Percentiles rank a stretch among this genome's conserved stretches.
Conservation (phyloP, 1,140 invertebrate genomes). For the Anagrus nilaparvatae region DNA sequence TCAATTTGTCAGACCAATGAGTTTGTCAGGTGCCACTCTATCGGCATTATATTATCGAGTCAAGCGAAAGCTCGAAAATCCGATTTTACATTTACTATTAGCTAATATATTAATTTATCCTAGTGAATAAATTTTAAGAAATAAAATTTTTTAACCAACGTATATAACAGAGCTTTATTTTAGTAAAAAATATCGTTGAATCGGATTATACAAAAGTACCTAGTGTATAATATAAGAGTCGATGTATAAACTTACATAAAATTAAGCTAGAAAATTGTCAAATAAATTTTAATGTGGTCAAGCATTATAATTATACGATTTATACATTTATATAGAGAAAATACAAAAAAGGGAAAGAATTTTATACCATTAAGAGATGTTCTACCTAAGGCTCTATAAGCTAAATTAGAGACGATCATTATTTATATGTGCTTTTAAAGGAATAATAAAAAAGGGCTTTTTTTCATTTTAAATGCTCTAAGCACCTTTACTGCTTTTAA, state of each 20-base stretch:
- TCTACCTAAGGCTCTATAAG: slow-evolving; percentile 27
- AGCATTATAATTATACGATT: slow-evolving; percentile 43
- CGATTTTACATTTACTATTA: too few species aligned
- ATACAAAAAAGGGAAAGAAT: neutral
- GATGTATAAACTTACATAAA: too few species aligned
- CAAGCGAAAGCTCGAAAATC: slow-evolving; percentile 36
- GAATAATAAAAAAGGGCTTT: too few species aligned
- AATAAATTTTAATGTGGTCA: slow-evolving; percentile 44
- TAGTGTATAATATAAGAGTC: slow-evolving; percentile 41
- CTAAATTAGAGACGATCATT: slow-evolving; percentile 45
- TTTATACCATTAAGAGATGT: too few species aligned
- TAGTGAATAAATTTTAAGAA: too few species aligned
- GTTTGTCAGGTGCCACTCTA: slow-evolving; percentile 43
- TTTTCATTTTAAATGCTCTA: too few species aligned
- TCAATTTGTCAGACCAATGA: slow-evolving; percentile 45
- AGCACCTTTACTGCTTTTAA: too few species aligned
- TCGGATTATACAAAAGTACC: slow-evolving; percentile 38
- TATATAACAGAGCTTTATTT: slow-evolving; percentile 1
- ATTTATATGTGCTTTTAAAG: too few species aligned
- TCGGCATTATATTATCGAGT: slow-evolving; percentile 22
- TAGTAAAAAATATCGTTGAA: slow-evolving; percentile 35
- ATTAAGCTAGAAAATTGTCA: too few species aligned
- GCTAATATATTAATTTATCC: too few species aligned
- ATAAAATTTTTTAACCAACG: too few species aligned
- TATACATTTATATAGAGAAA: slow-evolving; percentile 16